These are phyloP conservation scores for Echiichthys vipera DNA, from an alignment of 2,797 vertebrate genomes.

Conservation along the genomic window DNA sequence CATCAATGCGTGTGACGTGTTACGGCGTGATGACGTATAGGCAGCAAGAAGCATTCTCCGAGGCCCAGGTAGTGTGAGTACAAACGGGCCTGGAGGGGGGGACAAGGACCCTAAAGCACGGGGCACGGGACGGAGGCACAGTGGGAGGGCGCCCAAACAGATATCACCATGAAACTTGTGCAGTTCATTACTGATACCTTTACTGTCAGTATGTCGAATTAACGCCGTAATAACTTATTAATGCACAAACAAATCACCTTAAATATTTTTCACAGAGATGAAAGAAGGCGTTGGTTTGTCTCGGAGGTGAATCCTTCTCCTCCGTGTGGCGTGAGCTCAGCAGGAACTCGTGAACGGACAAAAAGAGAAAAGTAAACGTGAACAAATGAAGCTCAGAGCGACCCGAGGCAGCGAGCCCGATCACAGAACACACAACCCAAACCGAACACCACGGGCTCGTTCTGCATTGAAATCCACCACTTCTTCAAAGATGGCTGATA, in stretches of 20 bases:
- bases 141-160: too few relatives aligned
- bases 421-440: conserved; percentile 34
- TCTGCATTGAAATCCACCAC: conserved; percentile 1
- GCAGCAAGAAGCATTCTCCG: too few relatives aligned
- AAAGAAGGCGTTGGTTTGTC: too few relatives aligned
- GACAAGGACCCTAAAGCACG: too few relatives aligned
- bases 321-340: neutral
- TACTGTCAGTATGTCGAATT: too few relatives aligned
- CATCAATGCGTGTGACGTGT: too few relatives aligned
- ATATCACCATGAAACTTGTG: too few relatives aligned
- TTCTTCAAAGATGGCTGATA: conserved; percentile 61
- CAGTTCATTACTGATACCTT: too few relatives aligned
- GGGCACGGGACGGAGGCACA: too few relatives aligned
- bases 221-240: conserved; percentile 13
- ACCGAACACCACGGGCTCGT: conserved; percentile 13
- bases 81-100: too few relatives aligned
- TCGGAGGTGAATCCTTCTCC: conserved; percentile 6
- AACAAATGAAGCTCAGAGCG: conserved; percentile 14
- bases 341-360: conserved; percentile 3
- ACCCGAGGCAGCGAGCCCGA: conserved; percentile 32
- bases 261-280: conserved; percentile 46
- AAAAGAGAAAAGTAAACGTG: conserved; percentile 6
- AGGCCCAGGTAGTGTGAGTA: too few relatives aligned
- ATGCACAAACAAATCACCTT: neutral
- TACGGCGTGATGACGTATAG: too few relatives aligned